Conservation (phyloP, 2,888 invertebrate genomes). For the Allophyes oxyacanthae region DNA sequence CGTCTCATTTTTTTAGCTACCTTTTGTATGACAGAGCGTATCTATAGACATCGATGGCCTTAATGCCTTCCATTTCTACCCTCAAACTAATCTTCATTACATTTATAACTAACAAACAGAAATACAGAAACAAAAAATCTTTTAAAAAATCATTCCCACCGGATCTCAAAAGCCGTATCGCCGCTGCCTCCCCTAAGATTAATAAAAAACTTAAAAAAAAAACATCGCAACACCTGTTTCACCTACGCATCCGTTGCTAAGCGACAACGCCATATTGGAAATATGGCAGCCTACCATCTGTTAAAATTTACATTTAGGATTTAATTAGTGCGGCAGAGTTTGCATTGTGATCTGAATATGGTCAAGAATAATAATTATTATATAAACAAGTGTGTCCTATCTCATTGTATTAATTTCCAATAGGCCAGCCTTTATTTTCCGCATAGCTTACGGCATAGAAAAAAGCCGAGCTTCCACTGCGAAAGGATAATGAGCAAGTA, state of each 20-base stretch:
- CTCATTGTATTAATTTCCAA: too few relatives aligned
- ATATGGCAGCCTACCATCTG: slow-evolving; percentile 81
- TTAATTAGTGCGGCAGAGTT: slow-evolving; percentile 54
- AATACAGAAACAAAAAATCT: slow-evolving; percentile 50
- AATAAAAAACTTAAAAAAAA: slow-evolving; percentile 67
- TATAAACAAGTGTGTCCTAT: too few relatives aligned
- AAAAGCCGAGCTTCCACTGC: too few relatives aligned
- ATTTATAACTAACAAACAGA: slow-evolving; percentile 41
- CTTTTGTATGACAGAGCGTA: too few relatives aligned
- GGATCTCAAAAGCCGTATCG: slow-evolving; percentile 77
- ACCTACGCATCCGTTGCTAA: slow-evolving; percentile 80
- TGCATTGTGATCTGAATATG: neutral
- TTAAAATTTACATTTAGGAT: slow-evolving; percentile 80
- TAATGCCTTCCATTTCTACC: too few relatives aligned
- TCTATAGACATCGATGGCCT: too few relatives aligned
- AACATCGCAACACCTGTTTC: slow-evolving; percentile 82
- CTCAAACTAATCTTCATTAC: slow-evolving; percentile 36
- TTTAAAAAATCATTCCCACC: slow-evolving; percentile 72
- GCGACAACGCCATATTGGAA: slow-evolving; percentile 75
- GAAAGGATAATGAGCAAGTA: too few relatives aligned
- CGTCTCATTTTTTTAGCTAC: too few relatives aligned
- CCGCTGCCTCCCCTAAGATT: slow-evolving; percentile 67
- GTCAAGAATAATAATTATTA: too few relatives aligned
- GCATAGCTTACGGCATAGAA: too few relatives aligned
- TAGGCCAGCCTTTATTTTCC: too few relatives aligned